These are phyloP conservation scores for Torymus aiolomorphi DNA, from an alignment of 2,888 invertebrate species.

Conservation along the genomic window DNA sequence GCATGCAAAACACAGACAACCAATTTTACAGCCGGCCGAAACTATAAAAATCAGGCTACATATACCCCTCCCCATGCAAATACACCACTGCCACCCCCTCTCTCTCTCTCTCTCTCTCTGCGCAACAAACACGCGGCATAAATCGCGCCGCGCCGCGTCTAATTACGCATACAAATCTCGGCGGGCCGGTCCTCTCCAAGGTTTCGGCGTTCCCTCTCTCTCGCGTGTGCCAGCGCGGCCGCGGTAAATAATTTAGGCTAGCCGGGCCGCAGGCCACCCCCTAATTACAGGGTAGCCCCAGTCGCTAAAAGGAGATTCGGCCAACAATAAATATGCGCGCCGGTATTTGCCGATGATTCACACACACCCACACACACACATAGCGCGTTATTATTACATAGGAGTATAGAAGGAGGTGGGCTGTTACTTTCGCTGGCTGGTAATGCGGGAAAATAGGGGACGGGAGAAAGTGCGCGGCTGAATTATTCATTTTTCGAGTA, in stretches of 20 bases:
- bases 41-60: no score
- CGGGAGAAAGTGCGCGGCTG: no score
- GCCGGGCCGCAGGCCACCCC: not conserved
- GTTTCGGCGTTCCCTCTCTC: not conserved
- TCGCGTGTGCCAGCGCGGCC: slow-evolving; percentile 6
- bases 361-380: slow-evolving; percentile 26
- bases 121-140: slow-evolving; percentile 45
- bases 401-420: no score
- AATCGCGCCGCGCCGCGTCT: slow-evolving; percentile 46
- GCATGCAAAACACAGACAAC: no score
- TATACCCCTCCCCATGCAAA: no score
- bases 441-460: no score
- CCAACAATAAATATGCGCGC: slow-evolving; percentile 55
- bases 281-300: slow-evolving; percentile 51
- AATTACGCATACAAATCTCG: slow-evolving; percentile 48
- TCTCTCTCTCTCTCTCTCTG: no score
- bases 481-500: no score
- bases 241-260: slow-evolving; percentile 55
- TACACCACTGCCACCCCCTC: no score
- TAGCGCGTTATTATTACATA: not conserved
- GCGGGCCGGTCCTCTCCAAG: not conserved
- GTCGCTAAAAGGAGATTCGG: slow-evolving; percentile 54
- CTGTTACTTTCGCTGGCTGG: no score
- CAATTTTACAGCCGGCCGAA: no score
- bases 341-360: slow-evolving; percentile 66